Evolutionary conservation across 2,888 invertebrate species (phyloP).

Genomic region (Melipona bicolor): DNA sequence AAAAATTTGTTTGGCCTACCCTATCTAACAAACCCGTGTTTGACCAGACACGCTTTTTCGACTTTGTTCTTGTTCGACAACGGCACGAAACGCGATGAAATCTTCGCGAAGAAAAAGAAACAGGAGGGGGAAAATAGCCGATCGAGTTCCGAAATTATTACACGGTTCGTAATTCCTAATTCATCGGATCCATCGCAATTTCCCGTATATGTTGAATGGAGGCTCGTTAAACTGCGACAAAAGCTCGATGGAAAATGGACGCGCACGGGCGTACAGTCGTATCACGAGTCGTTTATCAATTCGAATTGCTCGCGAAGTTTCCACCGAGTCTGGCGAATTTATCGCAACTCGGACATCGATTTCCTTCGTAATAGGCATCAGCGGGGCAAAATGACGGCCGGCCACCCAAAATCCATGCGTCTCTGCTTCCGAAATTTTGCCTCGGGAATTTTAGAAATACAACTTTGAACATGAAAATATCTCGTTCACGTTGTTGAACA

Average conservation of each 20-base stretch:
- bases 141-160: background rate
- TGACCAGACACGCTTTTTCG: too few species aligned
- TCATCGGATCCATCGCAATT: slow-evolving; percentile 22
- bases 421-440: background rate
- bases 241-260: slow-evolving; percentile 26
- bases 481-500: too few species aligned
- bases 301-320: slow-evolving; percentile 33
- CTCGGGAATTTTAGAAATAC: too few species aligned
- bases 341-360: slow-evolving; percentile 32
- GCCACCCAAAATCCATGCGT: too few species aligned
- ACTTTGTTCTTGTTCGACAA: too few species aligned
- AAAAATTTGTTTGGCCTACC: too few species aligned
- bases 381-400: background rate
- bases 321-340: slow-evolving; percentile 31
- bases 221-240: slow-evolving; percentile 39
- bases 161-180: slow-evolving; percentile 23
- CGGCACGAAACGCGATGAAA: background rate
- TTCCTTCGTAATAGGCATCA: slow-evolving; percentile 17
- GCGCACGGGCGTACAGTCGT: background rate
- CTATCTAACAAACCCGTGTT: too few species aligned
- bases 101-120: background rate
- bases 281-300: slow-evolving; percentile 50
- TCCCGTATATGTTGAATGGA: slow-evolving; percentile 9
- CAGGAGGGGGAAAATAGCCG: background rate
- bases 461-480: too few species aligned